These are phyloP conservation scores for Drosophila kanapiae DNA, from an alignment of 1,140 invertebrate species.

Conservation along the genomic window DNA sequence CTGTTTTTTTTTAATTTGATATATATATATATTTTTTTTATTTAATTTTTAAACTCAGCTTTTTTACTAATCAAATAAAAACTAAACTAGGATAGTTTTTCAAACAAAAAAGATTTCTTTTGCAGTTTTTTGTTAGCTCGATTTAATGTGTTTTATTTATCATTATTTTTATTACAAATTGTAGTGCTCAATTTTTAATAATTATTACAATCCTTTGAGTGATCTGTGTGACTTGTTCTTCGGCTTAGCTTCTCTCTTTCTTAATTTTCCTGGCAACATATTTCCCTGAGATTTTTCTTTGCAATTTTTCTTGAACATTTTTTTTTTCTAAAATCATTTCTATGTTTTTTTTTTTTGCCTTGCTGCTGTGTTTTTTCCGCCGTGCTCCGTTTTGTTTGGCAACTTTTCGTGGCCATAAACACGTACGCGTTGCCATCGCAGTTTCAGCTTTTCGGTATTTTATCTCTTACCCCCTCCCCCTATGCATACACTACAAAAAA, in stretches of 20 bases:
- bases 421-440: conserved; percentile 76
- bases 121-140: too few species aligned
- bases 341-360: conserved; percentile 5
- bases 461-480: conserved; percentile 48
- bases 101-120: too few species aligned
- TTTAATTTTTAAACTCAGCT: too few species aligned
- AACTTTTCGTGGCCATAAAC: conserved; percentile 81
- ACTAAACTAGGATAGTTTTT: too few species aligned
- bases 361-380: conserved; percentile 40
- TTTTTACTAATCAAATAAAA: too few species aligned
- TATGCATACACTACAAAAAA: conserved; percentile 22
- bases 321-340: conserved; percentile 5
- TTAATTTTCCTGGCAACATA: conserved; percentile 12
- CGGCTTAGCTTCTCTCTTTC: neutral
- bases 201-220: neutral
- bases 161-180: too few species aligned
- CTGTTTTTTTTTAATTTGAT: too few species aligned
- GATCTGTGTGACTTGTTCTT: too few species aligned
- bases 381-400: conserved; percentile 65
- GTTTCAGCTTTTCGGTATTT: conserved; percentile 68
- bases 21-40: too few species aligned
- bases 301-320: conserved; percentile 13
- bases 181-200: neutral
- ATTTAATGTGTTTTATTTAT: too few species aligned
- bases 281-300: conserved; percentile 18